Evolutionary conservation across 2,797 vertebrate species (phyloP).

Genomic region (Cyclopterus lumpus): DNA sequence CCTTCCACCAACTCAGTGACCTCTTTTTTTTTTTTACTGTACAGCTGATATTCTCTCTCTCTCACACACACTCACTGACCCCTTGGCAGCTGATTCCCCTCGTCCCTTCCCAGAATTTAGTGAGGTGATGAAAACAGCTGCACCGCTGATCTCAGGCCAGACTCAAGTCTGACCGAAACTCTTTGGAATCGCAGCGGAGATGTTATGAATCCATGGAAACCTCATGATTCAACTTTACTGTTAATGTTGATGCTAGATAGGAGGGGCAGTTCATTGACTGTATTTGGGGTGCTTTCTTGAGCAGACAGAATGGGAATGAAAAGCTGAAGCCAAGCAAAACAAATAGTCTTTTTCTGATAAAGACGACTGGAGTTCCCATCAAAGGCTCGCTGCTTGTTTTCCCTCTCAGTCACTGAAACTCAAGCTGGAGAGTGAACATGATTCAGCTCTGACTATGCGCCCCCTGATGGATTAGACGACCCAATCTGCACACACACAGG

Average conservation of each 20-base stretch:
- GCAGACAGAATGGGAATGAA: background rate
- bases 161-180: conserved; percentile 31
- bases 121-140: conserved; percentile 70
- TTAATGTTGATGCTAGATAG: background rate
- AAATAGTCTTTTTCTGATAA: conserved; percentile 16
- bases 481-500: background rate
- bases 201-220: conserved; percentile 49
- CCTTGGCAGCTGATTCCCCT: conserved; percentile 56
- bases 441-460: conserved; percentile 41
- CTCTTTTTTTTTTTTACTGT: conserved; percentile 60
- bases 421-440: conserved; percentile 29
- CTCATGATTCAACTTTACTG: conserved; percentile 4
- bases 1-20: conserved; percentile 57
- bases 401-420: conserved; percentile 49
- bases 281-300: background rate
- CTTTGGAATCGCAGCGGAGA: conserved; percentile 36
- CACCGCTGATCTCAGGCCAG: conserved; percentile 47
- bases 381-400: conserved; percentile 17
- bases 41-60: conserved; percentile 56
- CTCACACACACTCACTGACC: conserved; percentile 60
- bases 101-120: conserved; percentile 53
- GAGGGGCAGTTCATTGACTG: background rate
- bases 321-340: conserved; percentile 2
- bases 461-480: background rate
- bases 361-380: conserved; percentile 35